These are phyloP conservation scores for Labrus mixtus DNA, from an alignment of 2,113 vertebrate species.

Conservation along the genomic window DNA sequence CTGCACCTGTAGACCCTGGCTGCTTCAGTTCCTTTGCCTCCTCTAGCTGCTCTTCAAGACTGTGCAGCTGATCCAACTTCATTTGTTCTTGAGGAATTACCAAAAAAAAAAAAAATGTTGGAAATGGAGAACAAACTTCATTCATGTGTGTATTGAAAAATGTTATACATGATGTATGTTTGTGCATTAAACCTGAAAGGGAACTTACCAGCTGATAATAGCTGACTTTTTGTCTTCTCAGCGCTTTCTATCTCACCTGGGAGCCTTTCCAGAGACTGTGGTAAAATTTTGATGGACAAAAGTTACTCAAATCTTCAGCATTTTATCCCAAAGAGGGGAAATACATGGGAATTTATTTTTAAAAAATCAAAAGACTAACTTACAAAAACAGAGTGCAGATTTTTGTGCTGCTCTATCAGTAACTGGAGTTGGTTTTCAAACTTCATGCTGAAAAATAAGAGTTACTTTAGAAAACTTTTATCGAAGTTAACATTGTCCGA, in stretches of 20 bases:
- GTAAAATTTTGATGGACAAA: background rate
- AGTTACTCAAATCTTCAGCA: background rate
- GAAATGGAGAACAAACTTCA: conserved; percentile 4
- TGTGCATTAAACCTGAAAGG: background rate
- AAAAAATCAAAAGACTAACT: conserved; percentile 36
- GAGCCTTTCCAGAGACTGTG: conserved; percentile 74
- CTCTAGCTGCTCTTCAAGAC: conserved; percentile 60
- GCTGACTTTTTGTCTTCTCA: conserved; percentile 68
- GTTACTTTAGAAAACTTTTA: background rate
- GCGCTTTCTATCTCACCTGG: conserved; percentile 68
- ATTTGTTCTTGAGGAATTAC: conserved; percentile 66
- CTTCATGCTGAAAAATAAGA: conserved; percentile 74
- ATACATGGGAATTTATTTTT: too few species aligned
- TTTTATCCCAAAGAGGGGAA: background rate
- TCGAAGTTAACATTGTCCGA: background rate
- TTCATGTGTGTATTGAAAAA: too few species aligned
- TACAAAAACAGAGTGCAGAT: conserved; percentile 79
- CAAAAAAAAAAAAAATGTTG: conserved; percentile 7
- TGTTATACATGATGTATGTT: background rate
- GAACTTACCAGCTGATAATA: conserved; percentile 73
- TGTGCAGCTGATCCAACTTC: conserved; percentile 70
- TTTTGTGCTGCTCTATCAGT: conserved; percentile 81
- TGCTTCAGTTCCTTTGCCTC: conserved; percentile 36
- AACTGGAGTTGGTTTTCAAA: conserved; percentile 83
- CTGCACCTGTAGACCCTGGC: background rate